phyloP scores from a whole-genome alignment of 1,140 invertebrate species.

The Apis cerana region DNA sequence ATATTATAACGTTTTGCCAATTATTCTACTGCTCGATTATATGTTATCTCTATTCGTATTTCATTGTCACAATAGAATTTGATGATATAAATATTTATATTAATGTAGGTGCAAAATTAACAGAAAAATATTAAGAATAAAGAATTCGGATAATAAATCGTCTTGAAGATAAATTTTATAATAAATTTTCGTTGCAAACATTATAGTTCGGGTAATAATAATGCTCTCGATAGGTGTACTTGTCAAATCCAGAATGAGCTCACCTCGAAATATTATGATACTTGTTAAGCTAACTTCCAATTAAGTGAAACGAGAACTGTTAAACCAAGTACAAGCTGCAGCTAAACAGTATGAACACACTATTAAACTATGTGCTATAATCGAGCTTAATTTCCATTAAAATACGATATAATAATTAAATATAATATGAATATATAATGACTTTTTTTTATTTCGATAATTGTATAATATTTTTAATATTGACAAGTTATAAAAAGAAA shows the following conservation, averaged over 20 bases:
- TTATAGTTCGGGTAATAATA: neutral
- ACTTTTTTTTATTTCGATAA: neutral
- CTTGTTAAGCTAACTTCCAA: neutral
- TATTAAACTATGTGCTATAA: constrained; percentile 14
- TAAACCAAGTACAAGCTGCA: constrained; percentile 8
- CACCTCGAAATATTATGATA: neutral
- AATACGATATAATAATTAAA: neutral
- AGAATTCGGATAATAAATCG: no score
- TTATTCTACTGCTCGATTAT: no score
- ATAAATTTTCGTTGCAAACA: no score
- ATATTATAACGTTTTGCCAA: no score
- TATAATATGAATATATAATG: neutral
- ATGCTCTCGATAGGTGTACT: neutral
- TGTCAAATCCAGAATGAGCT: neutral
- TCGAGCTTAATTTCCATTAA: neutral
- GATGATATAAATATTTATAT: no score
- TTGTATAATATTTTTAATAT: neutral
- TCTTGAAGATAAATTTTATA: no score
- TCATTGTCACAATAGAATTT: no score
- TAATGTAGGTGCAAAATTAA: no score
- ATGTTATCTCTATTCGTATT: no score
- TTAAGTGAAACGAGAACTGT: constrained; percentile 16
- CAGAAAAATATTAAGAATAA: no score
- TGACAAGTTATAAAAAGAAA: no score
- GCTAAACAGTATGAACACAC: neutral